Conservation (phyloP, 2,797 vertebrate genomes). For the Gephyroberyx darwinii region DNA sequence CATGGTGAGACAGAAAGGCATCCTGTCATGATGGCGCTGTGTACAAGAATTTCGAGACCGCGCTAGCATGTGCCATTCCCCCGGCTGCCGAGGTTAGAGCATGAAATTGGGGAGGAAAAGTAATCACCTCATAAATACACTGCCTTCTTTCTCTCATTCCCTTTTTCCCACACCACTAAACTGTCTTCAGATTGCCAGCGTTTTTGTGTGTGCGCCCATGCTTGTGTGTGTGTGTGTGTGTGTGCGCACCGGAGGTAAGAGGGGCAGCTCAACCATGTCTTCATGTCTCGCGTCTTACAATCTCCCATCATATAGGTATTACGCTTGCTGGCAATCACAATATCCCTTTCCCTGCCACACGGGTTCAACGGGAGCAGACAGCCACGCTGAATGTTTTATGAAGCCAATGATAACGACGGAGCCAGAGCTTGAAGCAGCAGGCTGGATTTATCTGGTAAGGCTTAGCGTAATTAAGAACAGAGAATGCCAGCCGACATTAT, state of each 20-base stretch:
- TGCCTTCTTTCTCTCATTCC: background rate
- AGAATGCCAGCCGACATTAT: slow-evolving; percentile 58
- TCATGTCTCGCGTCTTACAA: slow-evolving; percentile 29
- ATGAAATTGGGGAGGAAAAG: slow-evolving; percentile 5
- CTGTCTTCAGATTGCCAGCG: background rate
- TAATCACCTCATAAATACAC: slow-evolving; percentile 12
- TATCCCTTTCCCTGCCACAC: slow-evolving; percentile 28
- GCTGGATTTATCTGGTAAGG: slow-evolving; percentile 62
- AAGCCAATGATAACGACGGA: slow-evolving; percentile 46
- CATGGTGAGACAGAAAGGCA: slow-evolving; percentile 37
- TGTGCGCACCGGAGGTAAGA: slow-evolving; percentile 15
- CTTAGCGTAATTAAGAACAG: slow-evolving; percentile 65
- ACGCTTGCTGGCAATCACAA: slow-evolving; percentile 42
- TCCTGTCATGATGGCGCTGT: slow-evolving; percentile 34
- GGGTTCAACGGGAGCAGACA: slow-evolving; percentile 43
- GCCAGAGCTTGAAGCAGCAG: slow-evolving; percentile 48
- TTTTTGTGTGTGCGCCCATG: background rate
- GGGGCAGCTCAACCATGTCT: slow-evolving; percentile 15
- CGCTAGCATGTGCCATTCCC: background rate
- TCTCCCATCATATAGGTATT: slow-evolving; percentile 43
- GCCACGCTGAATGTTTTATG: slow-evolving; percentile 57
- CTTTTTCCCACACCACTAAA: background rate
- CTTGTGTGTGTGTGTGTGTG: slow-evolving; percentile 9
- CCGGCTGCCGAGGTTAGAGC: slow-evolving; percentile 23
- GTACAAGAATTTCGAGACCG: slow-evolving; percentile 39